Base-by-base conservation (phyloP, 1,140 invertebrate species). In the Acyrthosiphon pisum region DNA sequence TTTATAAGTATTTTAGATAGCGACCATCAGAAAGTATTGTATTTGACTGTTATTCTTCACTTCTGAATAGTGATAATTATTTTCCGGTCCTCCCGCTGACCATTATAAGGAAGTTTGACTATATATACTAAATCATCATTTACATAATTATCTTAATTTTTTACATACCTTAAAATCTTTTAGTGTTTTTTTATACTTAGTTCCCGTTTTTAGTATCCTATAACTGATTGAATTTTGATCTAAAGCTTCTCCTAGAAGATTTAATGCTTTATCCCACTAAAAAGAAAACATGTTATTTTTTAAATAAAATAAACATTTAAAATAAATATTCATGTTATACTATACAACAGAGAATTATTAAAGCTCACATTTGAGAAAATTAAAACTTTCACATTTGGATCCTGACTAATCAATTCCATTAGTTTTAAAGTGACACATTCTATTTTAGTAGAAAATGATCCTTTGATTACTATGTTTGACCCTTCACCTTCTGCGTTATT, bases 381-480 rank as follows among this genome's bases (percentile, higher is more conserved):
- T 2, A 98, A 94, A 23, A 97, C 95, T 95, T 98, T 98, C 4
- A 96, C 96, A 87, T 95, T 94, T 6, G 96, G 95, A 91, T 97
- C 96, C 26, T 96, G 94, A 23, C 95, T 94, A 93, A 95, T 95
- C 14, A 98, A 96, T 81, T 96, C 95, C 0, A 97, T 90, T 53
- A 98, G 94, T 87, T 96, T 95, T 90, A 96, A 94, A 7, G 98
- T 95, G 84, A 98, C 96, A n/a, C 95, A 96, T 93, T 96, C 95
- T 14, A 98, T 96, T 96, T 98, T 98, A 6, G 97, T 97, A 0
- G 97, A 98, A 95, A 96, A 96, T 93, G 96, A 96, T 6, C 97
- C 97, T 93, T 95, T 94, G 6, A 95, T 94, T 86, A 94, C 93
- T n/a, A 48, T 88, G 35, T 94, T 83, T 37, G 48, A 91, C 30